Conservation (phyloP, 2,113 vertebrate genomes). For the Callorhinus ursinus region DNA sequence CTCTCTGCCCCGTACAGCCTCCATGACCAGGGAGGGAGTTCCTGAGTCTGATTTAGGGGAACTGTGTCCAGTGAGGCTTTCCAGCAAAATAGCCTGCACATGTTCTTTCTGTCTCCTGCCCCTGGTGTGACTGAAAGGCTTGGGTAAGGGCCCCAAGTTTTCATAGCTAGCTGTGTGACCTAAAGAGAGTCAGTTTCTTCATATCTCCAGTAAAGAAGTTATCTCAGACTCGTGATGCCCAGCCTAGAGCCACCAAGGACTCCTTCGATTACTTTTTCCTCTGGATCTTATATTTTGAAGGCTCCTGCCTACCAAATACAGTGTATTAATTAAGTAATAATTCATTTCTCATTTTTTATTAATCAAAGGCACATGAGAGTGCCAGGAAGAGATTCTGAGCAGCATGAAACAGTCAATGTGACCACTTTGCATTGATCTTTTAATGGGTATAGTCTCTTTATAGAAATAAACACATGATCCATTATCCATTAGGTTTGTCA, state of each 20-base stretch:
- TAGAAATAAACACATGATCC: not conserved
- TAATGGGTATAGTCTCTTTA: not conserved
- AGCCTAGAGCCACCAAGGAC: not conserved
- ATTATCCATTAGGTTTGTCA: not conserved
- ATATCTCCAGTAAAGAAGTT: not conserved
- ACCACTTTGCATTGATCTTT: not conserved
- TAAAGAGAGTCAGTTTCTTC: not conserved
- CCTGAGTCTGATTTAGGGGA: not conserved
- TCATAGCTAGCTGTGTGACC: not conserved
- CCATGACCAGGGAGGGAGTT: not conserved
- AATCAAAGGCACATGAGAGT: not conserved
- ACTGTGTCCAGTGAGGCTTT: no score
- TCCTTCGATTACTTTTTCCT: not conserved
- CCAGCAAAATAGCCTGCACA: not conserved
- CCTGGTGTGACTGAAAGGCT: not conserved
- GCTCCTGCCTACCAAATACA: not conserved
- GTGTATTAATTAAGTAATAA: not conserved
- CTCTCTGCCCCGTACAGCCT: not conserved
- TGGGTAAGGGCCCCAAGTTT: not conserved
- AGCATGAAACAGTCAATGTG: not conserved
- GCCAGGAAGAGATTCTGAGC: not conserved
- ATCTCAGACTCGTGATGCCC: not conserved
- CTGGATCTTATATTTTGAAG: not conserved
- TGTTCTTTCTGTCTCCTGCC: not conserved
- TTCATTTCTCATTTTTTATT: slow-evolving; percentile 38